Evolutionary conservation across 2,113 vertebrate species (phyloP).

Genomic region (Dicerorhinus sumatrensis): DNA sequence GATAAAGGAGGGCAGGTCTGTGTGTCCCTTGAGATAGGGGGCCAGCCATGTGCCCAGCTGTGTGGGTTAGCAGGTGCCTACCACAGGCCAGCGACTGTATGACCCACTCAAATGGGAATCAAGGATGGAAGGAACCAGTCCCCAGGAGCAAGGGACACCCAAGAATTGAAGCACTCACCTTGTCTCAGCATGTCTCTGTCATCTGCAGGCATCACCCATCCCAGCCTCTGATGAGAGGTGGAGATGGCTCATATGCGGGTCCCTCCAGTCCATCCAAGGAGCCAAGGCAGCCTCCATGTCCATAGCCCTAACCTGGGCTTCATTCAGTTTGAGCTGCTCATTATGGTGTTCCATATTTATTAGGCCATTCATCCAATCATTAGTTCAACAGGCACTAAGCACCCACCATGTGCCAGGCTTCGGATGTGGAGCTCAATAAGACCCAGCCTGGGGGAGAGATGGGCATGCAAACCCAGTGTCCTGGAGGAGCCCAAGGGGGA

Average conservation of each 20-base stretch:
- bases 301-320: not conserved
- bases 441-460: not conserved
- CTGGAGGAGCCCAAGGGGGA: not conserved
- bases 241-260: not conserved
- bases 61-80: not conserved
- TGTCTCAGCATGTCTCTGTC: not conserved
- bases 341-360: too few species aligned
- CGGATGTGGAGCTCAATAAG: not conserved
- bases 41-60: not conserved
- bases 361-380: not conserved
- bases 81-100: fast-evolving
- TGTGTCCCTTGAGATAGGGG: not conserved
- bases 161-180: not conserved
- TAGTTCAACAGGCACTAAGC: not conserved
- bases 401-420: not conserved
- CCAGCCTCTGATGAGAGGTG: too few species aligned
- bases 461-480: not conserved
- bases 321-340: not conserved
- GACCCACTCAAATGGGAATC: not conserved
- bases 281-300: not conserved
- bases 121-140: not conserved
- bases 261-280: not conserved
- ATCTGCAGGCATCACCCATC: not conserved
- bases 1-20: not conserved
- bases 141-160: not conserved